A percentile compares a stretch with the other conserved stretches of the same genome.
Conservation (phyloP, 2,888 invertebrate species). For the Didymodactylos carnosus region DNA sequence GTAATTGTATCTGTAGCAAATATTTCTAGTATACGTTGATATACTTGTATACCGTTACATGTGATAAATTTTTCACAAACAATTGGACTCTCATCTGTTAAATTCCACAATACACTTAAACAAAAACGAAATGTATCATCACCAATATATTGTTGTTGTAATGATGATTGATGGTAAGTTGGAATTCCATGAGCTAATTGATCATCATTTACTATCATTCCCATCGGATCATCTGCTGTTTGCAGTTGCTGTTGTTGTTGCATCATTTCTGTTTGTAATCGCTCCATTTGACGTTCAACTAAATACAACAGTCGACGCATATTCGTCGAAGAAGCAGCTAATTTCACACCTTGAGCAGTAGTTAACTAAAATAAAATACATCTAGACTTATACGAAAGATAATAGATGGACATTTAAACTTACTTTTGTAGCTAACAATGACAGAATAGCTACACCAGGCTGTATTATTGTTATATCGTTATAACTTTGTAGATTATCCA, state of each 20-base stretch:
- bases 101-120: slow-evolving; percentile 54
- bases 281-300: background rate
- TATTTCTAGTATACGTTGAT: slow-evolving; percentile 45
- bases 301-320: background rate
- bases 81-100: slow-evolving; percentile 53
- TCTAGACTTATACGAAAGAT: background rate
- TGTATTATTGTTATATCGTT: background rate
- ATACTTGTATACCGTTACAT: slow-evolving; percentile 48
- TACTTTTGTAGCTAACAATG: background rate
- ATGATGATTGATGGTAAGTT: too few species aligned
- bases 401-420: background rate
- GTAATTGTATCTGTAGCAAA: background rate
- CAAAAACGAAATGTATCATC: slow-evolving; percentile 57
- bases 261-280: background rate
- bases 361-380: background rate
- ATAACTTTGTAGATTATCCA: background rate
- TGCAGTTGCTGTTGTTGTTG: background rate
- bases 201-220: background rate
- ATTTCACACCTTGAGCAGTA: background rate
- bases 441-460: background rate
- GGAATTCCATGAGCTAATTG: too few species aligned
- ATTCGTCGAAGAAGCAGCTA: background rate
- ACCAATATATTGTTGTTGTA: slow-evolving; percentile 16
- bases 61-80: slow-evolving; percentile 50
- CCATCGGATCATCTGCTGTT: background rate